These are phyloP conservation scores for Andrena bucephala DNA, from an alignment of 2,888 invertebrate species.

Conservation along the genomic window DNA sequence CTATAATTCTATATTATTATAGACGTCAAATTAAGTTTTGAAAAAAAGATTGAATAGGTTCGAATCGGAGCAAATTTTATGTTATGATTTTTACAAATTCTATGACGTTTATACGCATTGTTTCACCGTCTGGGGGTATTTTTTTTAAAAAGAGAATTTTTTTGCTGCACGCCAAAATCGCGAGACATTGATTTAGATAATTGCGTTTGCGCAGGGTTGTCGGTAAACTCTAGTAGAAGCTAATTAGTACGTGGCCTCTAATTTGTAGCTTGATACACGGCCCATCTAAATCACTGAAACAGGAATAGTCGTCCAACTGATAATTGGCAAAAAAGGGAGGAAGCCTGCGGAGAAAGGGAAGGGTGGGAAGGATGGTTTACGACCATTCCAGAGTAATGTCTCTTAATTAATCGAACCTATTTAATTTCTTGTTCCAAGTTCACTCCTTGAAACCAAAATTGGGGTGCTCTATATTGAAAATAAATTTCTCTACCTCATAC, in stretches of 20 bases:
- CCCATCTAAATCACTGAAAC: constrained; percentile 54
- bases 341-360: not conserved
- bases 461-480: not conserved
- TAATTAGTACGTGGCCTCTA: constrained; percentile 55
- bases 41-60: no score
- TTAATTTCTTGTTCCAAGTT: constrained; percentile 57
- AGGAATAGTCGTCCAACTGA: constrained; percentile 57
- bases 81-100: not conserved
- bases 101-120: not conserved
- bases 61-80: no score
- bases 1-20: no score
- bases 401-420: constrained; percentile 56
- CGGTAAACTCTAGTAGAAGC: constrained; percentile 44
- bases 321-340: constrained; percentile 67
- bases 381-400: constrained; percentile 42
- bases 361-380: constrained; percentile 39
- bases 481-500: not conserved
- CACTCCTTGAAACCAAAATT: not conserved
- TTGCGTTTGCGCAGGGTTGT: constrained; percentile 11
- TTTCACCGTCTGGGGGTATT: not conserved
- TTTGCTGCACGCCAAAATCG: not conserved
- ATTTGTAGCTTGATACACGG: constrained; percentile 39
- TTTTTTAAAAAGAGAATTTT: not conserved
- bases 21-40: no score
- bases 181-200: constrained; percentile 30